A percentile compares a stretch with the other conserved stretches of the same genome.
Evolutionary conservation across 2,888 invertebrate genomes (phyloP).

Genomic region (Bellardia bayeri): DNA sequence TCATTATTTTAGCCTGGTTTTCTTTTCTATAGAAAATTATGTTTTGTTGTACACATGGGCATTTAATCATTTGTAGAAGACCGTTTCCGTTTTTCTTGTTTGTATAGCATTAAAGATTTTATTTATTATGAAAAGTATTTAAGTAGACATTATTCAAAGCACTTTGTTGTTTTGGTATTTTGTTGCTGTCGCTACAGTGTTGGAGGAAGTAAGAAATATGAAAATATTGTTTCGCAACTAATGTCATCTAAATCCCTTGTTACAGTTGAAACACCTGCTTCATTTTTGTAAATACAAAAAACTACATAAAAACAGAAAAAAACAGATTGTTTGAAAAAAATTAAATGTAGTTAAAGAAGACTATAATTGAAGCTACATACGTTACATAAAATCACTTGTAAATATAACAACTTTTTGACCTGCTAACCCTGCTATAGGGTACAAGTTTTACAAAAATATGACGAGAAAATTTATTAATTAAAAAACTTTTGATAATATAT

Average conservation of each 20-base stretch:
- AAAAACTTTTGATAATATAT: constrained; percentile 57
- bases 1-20: not conserved
- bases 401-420: not conserved
- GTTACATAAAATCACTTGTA: too few relatives aligned
- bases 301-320: not conserved
- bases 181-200: not conserved
- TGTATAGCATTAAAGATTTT: not conserved
- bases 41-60: not conserved
- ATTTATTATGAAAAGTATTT: constrained; percentile 12
- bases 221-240: constrained; percentile 54
- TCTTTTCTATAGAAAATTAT: not conserved
- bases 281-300: constrained; percentile 24
- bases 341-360: not conserved
- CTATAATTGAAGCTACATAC: not conserved
- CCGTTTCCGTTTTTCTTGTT: not conserved
- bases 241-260: constrained; percentile 61
- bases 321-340: not conserved
- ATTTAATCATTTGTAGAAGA: constrained; percentile 34
- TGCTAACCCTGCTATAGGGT: not conserved
- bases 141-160: constrained; percentile 25
- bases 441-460: not conserved
- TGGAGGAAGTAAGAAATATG: not conserved
- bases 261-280: constrained; percentile 64
- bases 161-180: not conserved
- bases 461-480: constrained; percentile 54